phyloP scores from a whole-genome alignment of 2,888 invertebrate species.

The Heliothis peltigera region DNA sequence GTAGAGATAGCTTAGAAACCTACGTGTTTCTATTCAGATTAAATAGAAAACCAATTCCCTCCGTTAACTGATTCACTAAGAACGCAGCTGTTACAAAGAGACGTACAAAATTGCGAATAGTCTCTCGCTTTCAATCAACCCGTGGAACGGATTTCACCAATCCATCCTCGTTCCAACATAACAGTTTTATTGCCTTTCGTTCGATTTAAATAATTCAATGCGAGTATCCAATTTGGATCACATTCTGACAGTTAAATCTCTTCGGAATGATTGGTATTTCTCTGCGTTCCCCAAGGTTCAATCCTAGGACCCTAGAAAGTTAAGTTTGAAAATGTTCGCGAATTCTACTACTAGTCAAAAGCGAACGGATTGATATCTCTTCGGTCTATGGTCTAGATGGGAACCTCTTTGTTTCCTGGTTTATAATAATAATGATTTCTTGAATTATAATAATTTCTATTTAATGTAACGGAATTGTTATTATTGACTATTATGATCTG shows the following conservation, averaged over 20 bases:
- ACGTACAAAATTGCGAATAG: not conserved
- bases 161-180: constrained; percentile 11
- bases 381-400: too few relatives aligned
- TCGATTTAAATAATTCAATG: not conserved
- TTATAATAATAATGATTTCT: too few relatives aligned
- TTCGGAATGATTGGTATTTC: not conserved
- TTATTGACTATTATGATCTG: not conserved
- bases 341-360: too few relatives aligned
- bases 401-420: too few relatives aligned
- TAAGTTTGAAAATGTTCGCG: not conserved
- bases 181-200: constrained; percentile 12
- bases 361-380: too few relatives aligned
- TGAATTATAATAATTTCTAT: too few relatives aligned
- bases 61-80: constrained; percentile 3
- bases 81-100: constrained; percentile 37
- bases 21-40: not conserved
- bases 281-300: constrained; percentile 10
- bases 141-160: constrained; percentile 16
- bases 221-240: too few relatives aligned
- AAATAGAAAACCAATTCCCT: constrained; percentile 17
- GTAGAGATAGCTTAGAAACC: not conserved
- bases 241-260: not conserved
- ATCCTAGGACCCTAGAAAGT: not conserved
- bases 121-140: constrained; percentile 18
- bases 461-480: too few relatives aligned